These are phyloP conservation scores for Ischnus inquisitorius DNA, from an alignment of 2,888 invertebrate genomes.

Conservation along the genomic window DNA sequence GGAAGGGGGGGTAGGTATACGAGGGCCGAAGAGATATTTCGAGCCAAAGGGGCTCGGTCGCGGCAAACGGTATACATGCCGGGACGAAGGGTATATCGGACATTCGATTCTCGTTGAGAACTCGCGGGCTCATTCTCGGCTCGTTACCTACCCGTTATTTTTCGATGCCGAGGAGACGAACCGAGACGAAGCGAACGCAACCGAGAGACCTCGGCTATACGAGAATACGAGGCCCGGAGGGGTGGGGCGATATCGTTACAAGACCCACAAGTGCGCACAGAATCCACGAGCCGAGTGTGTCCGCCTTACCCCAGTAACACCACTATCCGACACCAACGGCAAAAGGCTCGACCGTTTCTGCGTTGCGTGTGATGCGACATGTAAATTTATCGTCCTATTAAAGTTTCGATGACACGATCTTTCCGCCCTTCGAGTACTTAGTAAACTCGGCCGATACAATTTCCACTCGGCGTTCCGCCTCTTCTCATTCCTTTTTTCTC, in stretches of 20 bases:
- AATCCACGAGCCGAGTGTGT: slow-evolving; percentile 65
- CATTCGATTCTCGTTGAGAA: slow-evolving; percentile 41
- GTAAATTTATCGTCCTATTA: slow-evolving; percentile 66
- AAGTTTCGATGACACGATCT: slow-evolving; percentile 60
- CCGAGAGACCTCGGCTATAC: slow-evolving; percentile 7
- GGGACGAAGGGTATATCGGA: slow-evolving; percentile 18
- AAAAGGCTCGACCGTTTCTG: background rate
- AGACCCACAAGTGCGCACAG: slow-evolving; percentile 70
- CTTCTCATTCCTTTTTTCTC: background rate
- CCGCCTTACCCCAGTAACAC: slow-evolving; percentile 45
- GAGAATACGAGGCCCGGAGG: slow-evolving; percentile 21
- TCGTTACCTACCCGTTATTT: slow-evolving; percentile 48
- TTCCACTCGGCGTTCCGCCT: background rate
- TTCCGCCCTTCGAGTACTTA: background rate
- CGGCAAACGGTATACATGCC: slow-evolving; percentile 23
- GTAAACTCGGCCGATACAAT: slow-evolving; percentile 7
- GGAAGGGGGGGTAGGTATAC: too few species aligned
- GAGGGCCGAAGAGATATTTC: background rate
- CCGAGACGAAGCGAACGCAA: background rate
- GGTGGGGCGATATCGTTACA: slow-evolving; percentile 63
- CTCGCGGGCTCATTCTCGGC: slow-evolving; percentile 11
- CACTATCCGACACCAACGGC: slow-evolving; percentile 38
- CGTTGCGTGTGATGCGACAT: slow-evolving; percentile 32
- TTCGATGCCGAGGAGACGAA: slow-evolving; percentile 12
- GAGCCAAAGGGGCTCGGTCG: slow-evolving; percentile 7